Percentiles rank a stretch among this genome's conserved stretches.
Evolutionary conservation across 2,113 vertebrate species (phyloP).

Genomic region (Halichoeres trimaculatus): DNA sequence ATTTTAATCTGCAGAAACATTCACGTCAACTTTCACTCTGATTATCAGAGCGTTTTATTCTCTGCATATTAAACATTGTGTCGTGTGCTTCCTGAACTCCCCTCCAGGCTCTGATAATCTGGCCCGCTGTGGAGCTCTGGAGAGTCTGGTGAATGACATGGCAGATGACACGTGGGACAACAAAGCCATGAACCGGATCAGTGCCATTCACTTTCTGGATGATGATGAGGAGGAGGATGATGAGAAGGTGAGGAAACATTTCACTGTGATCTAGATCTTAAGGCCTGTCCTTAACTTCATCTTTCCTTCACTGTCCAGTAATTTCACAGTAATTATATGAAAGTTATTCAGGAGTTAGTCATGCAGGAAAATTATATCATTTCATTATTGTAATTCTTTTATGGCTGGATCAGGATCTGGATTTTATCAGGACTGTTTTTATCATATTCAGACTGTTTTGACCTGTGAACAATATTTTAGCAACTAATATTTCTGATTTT

Average conservation of each 20-base stretch:
- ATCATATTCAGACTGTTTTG: too few species aligned
- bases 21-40: neutral
- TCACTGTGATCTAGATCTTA: neutral
- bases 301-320: neutral
- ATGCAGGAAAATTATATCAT: too few species aligned
- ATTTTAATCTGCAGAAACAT: slow-evolving; percentile 38
- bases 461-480: too few species aligned
- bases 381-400: too few species aligned
- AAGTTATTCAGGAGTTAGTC: too few species aligned
- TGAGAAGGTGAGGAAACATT: slow-evolving; percentile 84
- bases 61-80: neutral
- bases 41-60: neutral
- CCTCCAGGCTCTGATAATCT: slow-evolving; percentile 87
- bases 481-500: too few species aligned
- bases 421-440: too few species aligned
- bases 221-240: slow-evolving; percentile 94
- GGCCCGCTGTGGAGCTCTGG: slow-evolving; percentile 91
- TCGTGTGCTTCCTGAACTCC: slow-evolving; percentile 7
- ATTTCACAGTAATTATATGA: neutral
- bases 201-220: slow-evolving; percentile 95
- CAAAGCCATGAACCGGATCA: slow-evolving; percentile 88
- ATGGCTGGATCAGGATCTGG: too few species aligned
- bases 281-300: neutral
- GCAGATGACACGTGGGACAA: slow-evolving; percentile 93
- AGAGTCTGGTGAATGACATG: slow-evolving; percentile 91